Percentiles rank a stretch among this genome's conserved stretches.
phyloP scores from a whole-genome alignment of 2,888 invertebrate species.

The Augochlorella aurata region DNA sequence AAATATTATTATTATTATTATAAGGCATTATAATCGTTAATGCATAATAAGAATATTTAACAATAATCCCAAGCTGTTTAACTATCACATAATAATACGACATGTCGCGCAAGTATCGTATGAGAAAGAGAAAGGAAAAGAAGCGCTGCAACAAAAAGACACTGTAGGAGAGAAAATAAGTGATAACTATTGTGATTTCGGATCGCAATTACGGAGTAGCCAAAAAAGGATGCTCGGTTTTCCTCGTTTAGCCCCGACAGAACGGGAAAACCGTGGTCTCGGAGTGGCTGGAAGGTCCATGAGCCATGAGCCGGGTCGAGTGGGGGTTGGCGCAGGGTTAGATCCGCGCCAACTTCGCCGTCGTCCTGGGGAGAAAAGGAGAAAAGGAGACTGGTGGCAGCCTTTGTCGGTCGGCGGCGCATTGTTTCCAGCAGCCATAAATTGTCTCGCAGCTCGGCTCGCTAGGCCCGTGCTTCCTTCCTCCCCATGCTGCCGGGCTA shows the following conservation, averaged over 20 bases:
- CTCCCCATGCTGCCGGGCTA: constrained; percentile 52
- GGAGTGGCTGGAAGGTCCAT: background rate
- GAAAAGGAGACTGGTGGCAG: constrained; percentile 52
- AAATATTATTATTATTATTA: too few relatives aligned
- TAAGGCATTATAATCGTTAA: too few relatives aligned
- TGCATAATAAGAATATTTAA: too few relatives aligned
- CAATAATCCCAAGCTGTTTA: too few relatives aligned
- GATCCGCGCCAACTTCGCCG: constrained; percentile 62
- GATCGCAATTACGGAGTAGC: too few relatives aligned
- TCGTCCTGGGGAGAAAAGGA: constrained; percentile 43
- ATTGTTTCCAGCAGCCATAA: constrained; percentile 76
- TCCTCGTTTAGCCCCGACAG: background rate
- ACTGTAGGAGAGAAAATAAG: too few relatives aligned
- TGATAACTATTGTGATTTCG: too few relatives aligned
- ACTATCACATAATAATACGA: too few relatives aligned
- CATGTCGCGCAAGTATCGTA: too few relatives aligned
- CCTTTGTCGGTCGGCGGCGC: constrained; percentile 70
- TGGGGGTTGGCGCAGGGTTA: constrained; percentile 58
- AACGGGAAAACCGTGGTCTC: background rate
- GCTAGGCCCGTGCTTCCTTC: constrained; percentile 70
- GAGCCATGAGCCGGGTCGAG: constrained; percentile 30
- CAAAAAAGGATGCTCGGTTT: background rate
- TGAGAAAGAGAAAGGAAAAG: too few relatives aligned
- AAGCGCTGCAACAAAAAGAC: too few relatives aligned
- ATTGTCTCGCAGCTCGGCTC: constrained; percentile 73